Base-by-base conservation (phyloP, 2,113 vertebrate genomes). In the Orycteropus afer region DNA sequence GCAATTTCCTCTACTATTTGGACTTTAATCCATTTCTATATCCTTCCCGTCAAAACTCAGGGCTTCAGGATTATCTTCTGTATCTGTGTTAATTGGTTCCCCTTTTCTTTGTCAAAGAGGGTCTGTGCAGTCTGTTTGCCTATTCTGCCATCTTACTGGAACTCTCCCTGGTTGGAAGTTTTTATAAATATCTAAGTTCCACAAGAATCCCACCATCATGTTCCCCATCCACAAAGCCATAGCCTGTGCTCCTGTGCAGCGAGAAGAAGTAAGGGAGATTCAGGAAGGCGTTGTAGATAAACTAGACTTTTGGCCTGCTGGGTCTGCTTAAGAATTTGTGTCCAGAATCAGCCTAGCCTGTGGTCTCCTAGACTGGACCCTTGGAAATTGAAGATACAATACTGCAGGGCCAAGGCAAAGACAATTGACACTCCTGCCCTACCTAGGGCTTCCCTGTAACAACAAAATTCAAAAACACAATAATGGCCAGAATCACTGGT, bases 371-470 rank as follows among this genome's bases (percentile, higher is more conserved):
- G 85, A 29, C 81, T 34, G 12, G 63, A 32, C 63, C 63, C 63
- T 29, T 65, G 32, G 79, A 81, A 57, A 81, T 4, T 42, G 53
- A 57, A 59, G 18, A 12, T 61, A 81, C 73, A 77, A 77, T 55
- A 91, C 37, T 90, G 59, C 49, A 55, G 47, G 42, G 85, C 89
- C 94, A 90, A 94, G 89, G 69, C 47, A 93, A 53, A 53, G 77
- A 86, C 88, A 91, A 83, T 84, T 96, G 92, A 95, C 81, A 87
- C 87, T 91, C 96, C 74, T 95, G 73, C 47, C 85, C 2, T 22
- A 73, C 53, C 29, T 53, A 78, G 88, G 77, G 77, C 67, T 96
- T 96, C 90, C 81, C 84, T 84, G 9, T 73, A 88, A 95, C 85
- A 93, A 77, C 6, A 34, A 96, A n/a, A n/a, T n/a, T n/a, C n/a